Evolutionary conservation across 2,888 invertebrate species (phyloP).

Genomic region (Apoda limacodes): DNA sequence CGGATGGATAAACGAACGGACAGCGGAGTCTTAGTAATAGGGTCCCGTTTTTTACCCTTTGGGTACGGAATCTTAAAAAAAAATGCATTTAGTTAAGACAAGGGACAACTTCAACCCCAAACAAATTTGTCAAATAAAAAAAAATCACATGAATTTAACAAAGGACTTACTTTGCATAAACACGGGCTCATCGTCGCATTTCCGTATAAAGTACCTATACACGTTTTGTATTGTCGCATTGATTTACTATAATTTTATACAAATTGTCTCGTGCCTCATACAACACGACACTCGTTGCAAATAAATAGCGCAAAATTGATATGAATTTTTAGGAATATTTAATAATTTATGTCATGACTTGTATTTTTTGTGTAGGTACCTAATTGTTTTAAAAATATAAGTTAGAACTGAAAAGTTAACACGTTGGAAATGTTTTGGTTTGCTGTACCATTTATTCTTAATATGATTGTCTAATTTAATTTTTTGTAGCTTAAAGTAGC

Average conservation of each 20-base stretch:
- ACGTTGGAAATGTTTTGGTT: too few relatives aligned
- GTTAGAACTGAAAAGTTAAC: slow-evolving; percentile 18
- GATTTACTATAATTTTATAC: slow-evolving; percentile 59
- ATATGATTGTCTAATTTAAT: too few relatives aligned
- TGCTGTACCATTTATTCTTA: too few relatives aligned
- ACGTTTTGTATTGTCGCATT: slow-evolving; percentile 34
- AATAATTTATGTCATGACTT: slow-evolving; percentile 12
- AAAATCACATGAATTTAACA: too few relatives aligned
- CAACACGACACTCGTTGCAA: slow-evolving; percentile 31
- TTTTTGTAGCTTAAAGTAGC: too few relatives aligned
- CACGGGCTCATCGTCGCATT: slow-evolving; percentile 43
- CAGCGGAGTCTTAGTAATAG: too few relatives aligned
- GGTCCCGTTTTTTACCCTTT: too few relatives aligned
- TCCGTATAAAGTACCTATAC: slow-evolving; percentile 36
- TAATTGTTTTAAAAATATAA: slow-evolving; percentile 3
- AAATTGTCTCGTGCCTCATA: slow-evolving; percentile 35
- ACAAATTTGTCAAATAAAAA: too few relatives aligned
- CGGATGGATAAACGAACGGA: too few relatives aligned
- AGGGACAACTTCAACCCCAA: too few relatives aligned
- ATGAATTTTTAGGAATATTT: slow-evolving; percentile 25
- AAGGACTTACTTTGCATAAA: slow-evolving; percentile 52
- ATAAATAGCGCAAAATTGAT: slow-evolving; percentile 37
- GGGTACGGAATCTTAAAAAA: too few relatives aligned
- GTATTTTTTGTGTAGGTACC: slow-evolving; percentile 3
- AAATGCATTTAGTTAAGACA: too few relatives aligned